These are phyloP conservation scores for Mola mola DNA, from an alignment of 2,113 vertebrate genomes.

Conservation along the genomic window DNA sequence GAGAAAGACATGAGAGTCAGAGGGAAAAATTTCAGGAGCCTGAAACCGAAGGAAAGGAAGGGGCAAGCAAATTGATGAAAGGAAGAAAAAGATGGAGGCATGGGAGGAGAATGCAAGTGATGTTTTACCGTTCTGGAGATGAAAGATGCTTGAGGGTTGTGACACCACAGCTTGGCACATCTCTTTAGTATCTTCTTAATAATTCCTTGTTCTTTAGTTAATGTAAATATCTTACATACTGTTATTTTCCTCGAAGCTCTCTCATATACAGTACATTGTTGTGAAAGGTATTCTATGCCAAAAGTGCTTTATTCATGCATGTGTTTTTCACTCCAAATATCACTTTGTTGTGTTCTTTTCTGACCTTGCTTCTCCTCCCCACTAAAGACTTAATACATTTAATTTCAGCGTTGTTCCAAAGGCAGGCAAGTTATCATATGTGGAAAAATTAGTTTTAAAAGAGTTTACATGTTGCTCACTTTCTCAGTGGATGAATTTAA, in stretches of 20 bases:
- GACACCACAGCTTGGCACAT: slow-evolving; percentile 31
- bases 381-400: slow-evolving; percentile 40
- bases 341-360: slow-evolving; percentile 15
- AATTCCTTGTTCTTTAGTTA: slow-evolving; percentile 56
- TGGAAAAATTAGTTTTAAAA: slow-evolving; percentile 52
- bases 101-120: slow-evolving; percentile 19
- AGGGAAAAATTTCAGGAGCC: slow-evolving; percentile 4
- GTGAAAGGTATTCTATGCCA: no score
- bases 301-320: not conserved
- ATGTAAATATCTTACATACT: slow-evolving; percentile 30
- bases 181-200: slow-evolving; percentile 54
- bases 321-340: not conserved
- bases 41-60: slow-evolving; percentile 17
- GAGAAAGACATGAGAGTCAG: not conserved
- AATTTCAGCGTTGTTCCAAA: slow-evolving; percentile 27
- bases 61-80: slow-evolving; percentile 13
- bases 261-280: slow-evolving; percentile 12
- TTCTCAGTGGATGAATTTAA: slow-evolving; percentile 45
- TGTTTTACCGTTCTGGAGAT: slow-evolving; percentile 60
- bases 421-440: slow-evolving; percentile 46
- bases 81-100: slow-evolving; percentile 7
- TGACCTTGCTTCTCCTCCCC: slow-evolving; percentile 15
- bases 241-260: slow-evolving; percentile 17
- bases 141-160: slow-evolving; percentile 45
- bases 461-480: slow-evolving; percentile 34